Base-by-base conservation (phyloP, 1,140 invertebrate genomes). In the Hylaeus volcanicus region DNA sequence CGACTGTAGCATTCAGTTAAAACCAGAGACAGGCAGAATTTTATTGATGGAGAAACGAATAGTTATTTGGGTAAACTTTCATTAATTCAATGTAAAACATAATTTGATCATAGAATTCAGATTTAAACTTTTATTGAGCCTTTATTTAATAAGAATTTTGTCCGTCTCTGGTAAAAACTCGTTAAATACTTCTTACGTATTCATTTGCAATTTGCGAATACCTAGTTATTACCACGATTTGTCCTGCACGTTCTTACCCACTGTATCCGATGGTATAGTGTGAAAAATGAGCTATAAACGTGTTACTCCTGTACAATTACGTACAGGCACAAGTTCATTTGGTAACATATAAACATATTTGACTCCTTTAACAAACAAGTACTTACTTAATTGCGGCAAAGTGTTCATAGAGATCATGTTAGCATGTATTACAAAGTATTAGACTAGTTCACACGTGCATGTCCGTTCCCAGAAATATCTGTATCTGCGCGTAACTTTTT, bases 381-480 rank as follows among this genome's bases (percentile, higher is more conserved):
- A 86, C 82, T 85, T 60, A 86, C 84, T 85, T 43, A 65, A 73
- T 74, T 48, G 58, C 74, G 72, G 60, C 26, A 43, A 68, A 43
- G n/a, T 70, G 53, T 74, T 61, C 3, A 51, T 37, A 48, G 4
- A 61, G 56, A 26, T 72, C 45, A 65, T 14, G 41, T 58, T 60
- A 48, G 39, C 12, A 55, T 43, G 5, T 39, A 26, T 77, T 61
- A 43, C 14, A 15, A 65, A 61, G 48, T 51, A 71, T 48, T n/a
- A 15, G 41, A 39, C 74, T 86, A 91, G 73, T 91, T 90, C 51
- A 86, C 78, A 60, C 86, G 89, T 5, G 85, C 85, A 43, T 85
- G 83, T 55, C 89, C 88, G 63, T 91, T 90, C 37, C 86, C 83
- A 12, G 82, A 71, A 48, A 66, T 81, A n/a, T 82, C 74, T 9